Percentiles rank a stretch among this genome's conserved stretches.
Conservation (phyloP, 2,888 invertebrate genomes). For the Creontiades dilutus region DNA sequence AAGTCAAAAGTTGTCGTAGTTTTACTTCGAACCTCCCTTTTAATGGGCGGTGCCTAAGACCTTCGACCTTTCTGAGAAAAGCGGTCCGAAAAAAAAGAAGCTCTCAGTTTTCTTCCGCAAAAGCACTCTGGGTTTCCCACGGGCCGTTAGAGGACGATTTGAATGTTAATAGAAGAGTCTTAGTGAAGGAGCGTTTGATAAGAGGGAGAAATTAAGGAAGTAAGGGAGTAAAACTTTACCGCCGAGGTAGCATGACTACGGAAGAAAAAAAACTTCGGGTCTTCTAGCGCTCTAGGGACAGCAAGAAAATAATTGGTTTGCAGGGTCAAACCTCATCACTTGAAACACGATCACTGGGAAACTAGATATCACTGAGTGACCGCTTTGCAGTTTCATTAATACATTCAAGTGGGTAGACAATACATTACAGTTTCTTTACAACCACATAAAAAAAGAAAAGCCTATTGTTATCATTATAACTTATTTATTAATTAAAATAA, state of each 20-base stretch:
- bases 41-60: slow-evolving; percentile 21
- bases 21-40: neutral
- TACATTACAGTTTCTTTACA: too few species aligned
- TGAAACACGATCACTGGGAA: neutral
- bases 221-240: neutral
- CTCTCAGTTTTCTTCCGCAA: slow-evolving; percentile 28
- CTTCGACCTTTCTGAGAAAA: slow-evolving; percentile 26
- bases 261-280: neutral
- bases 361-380: neutral
- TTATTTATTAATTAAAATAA: too few species aligned
- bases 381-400: too few species aligned
- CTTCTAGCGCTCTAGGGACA: neutral
- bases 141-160: slow-evolving; percentile 52
- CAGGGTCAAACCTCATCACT: neutral
- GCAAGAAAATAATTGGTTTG: neutral
- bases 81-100: neutral
- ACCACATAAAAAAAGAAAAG: too few species aligned
- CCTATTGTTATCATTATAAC: too few species aligned
- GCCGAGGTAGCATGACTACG: slow-evolving; percentile 21
- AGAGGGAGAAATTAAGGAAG: neutral
- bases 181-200: slow-evolving; percentile 38
- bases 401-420: too few species aligned
- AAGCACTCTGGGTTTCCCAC: slow-evolving; percentile 1
- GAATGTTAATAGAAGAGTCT: slow-evolving; percentile 55
- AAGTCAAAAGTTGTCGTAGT: neutral